phyloP scores from a whole-genome alignment of 2,888 invertebrate genomes.

The Parasteatoda lunata region DNA sequence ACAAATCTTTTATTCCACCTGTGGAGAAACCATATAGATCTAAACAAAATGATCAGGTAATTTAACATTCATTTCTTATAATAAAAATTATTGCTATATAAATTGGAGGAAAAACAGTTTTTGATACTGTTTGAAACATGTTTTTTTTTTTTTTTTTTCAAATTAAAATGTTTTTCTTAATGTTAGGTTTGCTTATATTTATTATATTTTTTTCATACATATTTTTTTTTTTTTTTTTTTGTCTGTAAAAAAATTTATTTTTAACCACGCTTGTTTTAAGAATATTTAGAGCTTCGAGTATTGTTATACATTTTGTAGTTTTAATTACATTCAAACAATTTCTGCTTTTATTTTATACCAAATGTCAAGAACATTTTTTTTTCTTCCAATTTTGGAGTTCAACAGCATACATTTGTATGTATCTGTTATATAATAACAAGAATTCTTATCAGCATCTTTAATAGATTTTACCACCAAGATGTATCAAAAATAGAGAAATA shows the following conservation, averaged over 20 bases:
- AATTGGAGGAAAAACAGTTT: background rate
- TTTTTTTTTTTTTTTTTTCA: background rate
- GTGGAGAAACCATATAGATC: constrained; percentile 76
- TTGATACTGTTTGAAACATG: background rate
- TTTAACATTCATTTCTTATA: background rate
- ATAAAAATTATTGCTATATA: background rate
- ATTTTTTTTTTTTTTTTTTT: background rate
- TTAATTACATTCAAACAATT: no score
- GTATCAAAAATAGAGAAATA: no score
- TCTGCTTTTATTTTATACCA: no score
- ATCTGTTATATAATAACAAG: no score
- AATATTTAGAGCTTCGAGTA: no score
- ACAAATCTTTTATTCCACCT: constrained; percentile 88
- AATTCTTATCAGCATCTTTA: no score
- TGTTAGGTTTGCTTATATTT: background rate
- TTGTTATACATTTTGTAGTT: no score
- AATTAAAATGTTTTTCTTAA: background rate
- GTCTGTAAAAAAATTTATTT: background rate
- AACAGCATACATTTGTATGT: no score
- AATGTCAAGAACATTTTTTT: no score
- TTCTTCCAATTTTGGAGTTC: no score
- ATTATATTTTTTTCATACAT: background rate
- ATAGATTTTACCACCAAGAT: no score
- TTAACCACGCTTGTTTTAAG: no score
- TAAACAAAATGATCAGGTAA: constrained; percentile 20